Base-by-base conservation (phyloP, 2,888 invertebrate genomes). In the Pteria penguin region DNA sequence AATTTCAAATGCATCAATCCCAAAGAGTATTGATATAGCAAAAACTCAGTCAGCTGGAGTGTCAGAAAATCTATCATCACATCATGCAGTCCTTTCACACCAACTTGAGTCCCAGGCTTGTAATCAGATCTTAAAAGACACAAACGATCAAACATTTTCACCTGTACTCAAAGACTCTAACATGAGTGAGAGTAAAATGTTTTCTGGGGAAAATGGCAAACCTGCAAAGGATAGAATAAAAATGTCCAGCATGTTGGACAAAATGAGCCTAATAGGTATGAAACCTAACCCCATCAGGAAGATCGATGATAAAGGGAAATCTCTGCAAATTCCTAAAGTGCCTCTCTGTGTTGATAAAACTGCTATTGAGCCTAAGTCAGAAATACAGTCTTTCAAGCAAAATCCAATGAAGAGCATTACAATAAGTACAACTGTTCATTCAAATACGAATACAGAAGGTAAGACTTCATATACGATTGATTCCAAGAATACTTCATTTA, bases 281-380 rank as follows among this genome's bases (percentile, higher is more conserved):
- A 68, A 33, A 31, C 68, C 68, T 14, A 68, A 68, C 29, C 68
- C 68, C 2, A 68, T 68, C 45, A 45, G 18, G n/a, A 68, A 68
- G 32, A 67, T 54, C 11, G 45, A 14, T 45, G 45, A 18, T 8
- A 45, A 45, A 14, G 18, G 45, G 8, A 45, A 45, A 8, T 14
- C 45, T 45, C 45, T 45, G 45, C 8, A 45, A 8, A 45, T 18
- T 18, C 8, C 11, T 18, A 45, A 14, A 14, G 8, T 45, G 18
- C 45, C 45, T 14, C 45, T 45, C 11, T 18, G 18, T 8, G 18
- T 18, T 14, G 45, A 45, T 8, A 45, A 18, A 14, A 45, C 8
- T 45, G n/a, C n/a, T n/a, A n/a, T n/a, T n/a, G 31, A 29, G 18
- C 54, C 52, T 52, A 36, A 67, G 22, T 4, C 57, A 52, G 11